A percentile compares a stretch with the other conserved stretches of the same genome.
phyloP scores from a whole-genome alignment of 2,888 invertebrate genomes.

The Tetranychus truncatus region DNA sequence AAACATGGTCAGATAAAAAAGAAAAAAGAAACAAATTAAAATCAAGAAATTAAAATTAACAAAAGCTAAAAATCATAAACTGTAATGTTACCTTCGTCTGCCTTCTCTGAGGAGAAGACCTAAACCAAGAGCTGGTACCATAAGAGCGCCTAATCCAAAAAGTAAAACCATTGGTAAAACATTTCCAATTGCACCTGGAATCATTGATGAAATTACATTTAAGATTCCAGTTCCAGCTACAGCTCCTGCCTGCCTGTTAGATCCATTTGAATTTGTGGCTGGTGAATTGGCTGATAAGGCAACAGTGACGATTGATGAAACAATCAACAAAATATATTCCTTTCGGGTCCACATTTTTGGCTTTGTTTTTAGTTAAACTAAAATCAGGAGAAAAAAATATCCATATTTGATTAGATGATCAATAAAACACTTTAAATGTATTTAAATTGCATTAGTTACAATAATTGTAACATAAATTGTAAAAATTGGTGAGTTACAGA shows the following conservation, averaged over 20 bases:
- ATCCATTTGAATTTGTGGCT: neutral
- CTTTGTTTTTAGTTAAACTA: neutral
- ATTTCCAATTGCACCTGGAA: conserved; percentile 18
- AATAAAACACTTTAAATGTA: too few species aligned
- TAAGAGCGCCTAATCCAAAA: conserved; percentile 22
- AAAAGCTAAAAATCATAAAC: neutral
- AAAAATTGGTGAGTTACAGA: too few species aligned
- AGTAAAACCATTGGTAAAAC: conserved; percentile 20
- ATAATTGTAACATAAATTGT: too few species aligned
- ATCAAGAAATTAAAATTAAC: neutral
- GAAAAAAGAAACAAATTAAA: neutral
- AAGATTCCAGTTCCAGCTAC: neutral
- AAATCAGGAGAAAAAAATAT: neutral
- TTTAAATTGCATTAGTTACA: too few species aligned
- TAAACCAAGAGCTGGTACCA: conserved; percentile 22
- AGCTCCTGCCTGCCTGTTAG: neutral
- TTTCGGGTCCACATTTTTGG: neutral
- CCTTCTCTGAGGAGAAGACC: conserved; percentile 19
- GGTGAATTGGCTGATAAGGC: neutral
- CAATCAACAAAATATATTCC: neutral
- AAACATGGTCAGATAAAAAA: neutral
- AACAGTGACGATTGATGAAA: neutral
- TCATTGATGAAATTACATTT: conserved; percentile 2
- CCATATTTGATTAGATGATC: too few species aligned
- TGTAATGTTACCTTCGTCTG: conserved; percentile 13